These are phyloP conservation scores for Holocentrus rufus DNA, from an alignment of 2,797 vertebrate species.

Conservation along the genomic window DNA sequence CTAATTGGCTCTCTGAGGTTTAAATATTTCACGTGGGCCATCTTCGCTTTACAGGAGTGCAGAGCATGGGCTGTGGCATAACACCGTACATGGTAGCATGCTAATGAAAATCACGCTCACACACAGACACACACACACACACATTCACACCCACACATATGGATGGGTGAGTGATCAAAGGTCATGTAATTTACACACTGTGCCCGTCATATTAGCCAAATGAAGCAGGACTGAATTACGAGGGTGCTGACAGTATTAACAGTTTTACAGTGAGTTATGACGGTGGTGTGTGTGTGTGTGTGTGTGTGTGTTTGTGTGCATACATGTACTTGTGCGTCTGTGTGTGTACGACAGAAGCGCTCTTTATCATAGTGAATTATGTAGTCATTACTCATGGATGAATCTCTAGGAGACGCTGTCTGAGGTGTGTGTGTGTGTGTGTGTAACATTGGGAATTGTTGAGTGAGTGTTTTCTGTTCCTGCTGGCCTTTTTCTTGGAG, in stretches of 20 bases:
- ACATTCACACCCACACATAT: slow-evolving; percentile 1
- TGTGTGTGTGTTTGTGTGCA: background rate
- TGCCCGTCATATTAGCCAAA: slow-evolving; percentile 66
- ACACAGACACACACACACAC: slow-evolving; percentile 10
- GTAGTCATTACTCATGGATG: slow-evolving; percentile 48
- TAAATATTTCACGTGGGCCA: slow-evolving; percentile 58
- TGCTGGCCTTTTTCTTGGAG: slow-evolving; percentile 14
- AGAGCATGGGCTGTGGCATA: slow-evolving; percentile 19
- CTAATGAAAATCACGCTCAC: slow-evolving; percentile 42
- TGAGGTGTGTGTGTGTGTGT: slow-evolving; percentile 23
- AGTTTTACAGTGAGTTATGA: slow-evolving; percentile 41
- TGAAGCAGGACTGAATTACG: slow-evolving; percentile 63
- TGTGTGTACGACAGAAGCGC: slow-evolving; percentile 17
- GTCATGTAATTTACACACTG: slow-evolving; percentile 63
- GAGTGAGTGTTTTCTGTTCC: slow-evolving; percentile 3
- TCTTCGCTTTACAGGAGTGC: slow-evolving; percentile 19
- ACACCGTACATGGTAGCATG: slow-evolving; percentile 28
- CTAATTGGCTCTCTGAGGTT: slow-evolving; percentile 65
- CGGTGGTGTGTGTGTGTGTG: slow-evolving; percentile 14
- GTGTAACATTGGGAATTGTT: slow-evolving; percentile 9
- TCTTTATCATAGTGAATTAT: slow-evolving; percentile 55
- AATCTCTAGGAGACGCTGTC: slow-evolving; percentile 27
- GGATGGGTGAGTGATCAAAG: slow-evolving; percentile 51
- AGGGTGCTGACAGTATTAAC: slow-evolving; percentile 29
- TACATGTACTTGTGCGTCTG: background rate